Evolutionary conservation across 2,888 invertebrate genomes (phyloP).

Genomic region (Apamea monoglypha): DNA sequence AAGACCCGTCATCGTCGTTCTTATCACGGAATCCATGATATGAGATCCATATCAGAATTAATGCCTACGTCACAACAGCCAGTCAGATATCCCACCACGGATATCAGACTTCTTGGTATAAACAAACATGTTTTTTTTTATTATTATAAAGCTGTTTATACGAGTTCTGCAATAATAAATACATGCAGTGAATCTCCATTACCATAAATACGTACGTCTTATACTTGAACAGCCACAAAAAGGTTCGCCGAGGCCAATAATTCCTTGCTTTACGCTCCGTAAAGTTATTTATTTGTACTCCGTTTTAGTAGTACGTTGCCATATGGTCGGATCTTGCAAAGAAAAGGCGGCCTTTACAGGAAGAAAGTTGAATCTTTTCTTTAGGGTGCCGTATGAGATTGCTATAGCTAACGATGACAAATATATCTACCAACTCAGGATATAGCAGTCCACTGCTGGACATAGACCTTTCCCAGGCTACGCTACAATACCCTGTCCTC

Average conservation of each 20-base stretch:
- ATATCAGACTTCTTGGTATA: slow-evolving; percentile 20
- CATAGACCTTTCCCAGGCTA: background rate
- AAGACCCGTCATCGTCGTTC: slow-evolving; percentile 40
- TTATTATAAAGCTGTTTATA: slow-evolving; percentile 34
- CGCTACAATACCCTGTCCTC: background rate
- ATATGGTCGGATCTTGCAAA: slow-evolving; percentile 24
- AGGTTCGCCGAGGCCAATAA: slow-evolving; percentile 61
- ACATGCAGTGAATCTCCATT: slow-evolving; percentile 64
- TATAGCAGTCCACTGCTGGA: background rate
- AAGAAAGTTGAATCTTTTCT: background rate
- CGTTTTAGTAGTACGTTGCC: slow-evolving; percentile 31
- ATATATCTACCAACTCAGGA: background rate
- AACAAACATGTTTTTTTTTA: slow-evolving; percentile 38
- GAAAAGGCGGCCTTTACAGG: background rate
- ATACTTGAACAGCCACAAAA: slow-evolving; percentile 60
- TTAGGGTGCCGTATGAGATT: background rate
- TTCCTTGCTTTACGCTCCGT: slow-evolving; percentile 38
- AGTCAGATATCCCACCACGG: slow-evolving; percentile 6
- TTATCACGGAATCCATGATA: slow-evolving; percentile 41
- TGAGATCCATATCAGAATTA: slow-evolving; percentile 38
- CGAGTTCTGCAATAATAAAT: slow-evolving; percentile 52
- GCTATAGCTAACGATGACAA: background rate
- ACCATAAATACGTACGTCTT: slow-evolving; percentile 69
- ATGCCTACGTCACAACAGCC: slow-evolving; percentile 38
- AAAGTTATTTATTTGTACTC: slow-evolving; percentile 44